Evolutionary conservation across 2,888 invertebrate species (phyloP), one percentile per base, ranked within the genome.

Genomic region (Epicampocera succincta): DNA sequence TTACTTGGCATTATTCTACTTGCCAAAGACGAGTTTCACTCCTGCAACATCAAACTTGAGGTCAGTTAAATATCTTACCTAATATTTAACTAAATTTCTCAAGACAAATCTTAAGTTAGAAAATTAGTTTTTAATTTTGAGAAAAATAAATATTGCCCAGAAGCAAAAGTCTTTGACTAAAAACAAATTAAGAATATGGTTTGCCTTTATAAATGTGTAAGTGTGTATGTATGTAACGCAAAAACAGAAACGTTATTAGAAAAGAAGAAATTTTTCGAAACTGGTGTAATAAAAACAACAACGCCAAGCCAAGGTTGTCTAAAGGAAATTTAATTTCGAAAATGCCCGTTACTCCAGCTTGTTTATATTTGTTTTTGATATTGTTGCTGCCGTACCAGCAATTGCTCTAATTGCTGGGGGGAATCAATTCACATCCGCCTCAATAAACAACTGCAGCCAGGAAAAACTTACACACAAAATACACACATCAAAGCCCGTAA

Each of bases 331-430:
- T 52, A 44, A 76, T 68, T 69, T 29, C 42, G 15, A n/a, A 38
- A 13, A 42, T 61, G 33, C 21, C 33, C 12, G 29, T 19, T 19
- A 11, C 12, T 56, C 2, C 11, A 21, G 17, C 19, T 61, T 73
- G 50, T 61, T 72, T 80, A 46, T 66, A 60, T 76, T 44, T 65
- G 69, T 38, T 58, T 13, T 19, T 63, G 42, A 17, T 38, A 33
- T 65, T 61, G 61, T 61, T 74, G 17, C 25, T 74, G 6, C 21
- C 52, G 9, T 46, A 60, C 8, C 52, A 76, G 71, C 80, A 76
- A 81, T 82, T 82, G 58, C 69, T 66, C 71, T 78, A 82, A 78
- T 82, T 82, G 82, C 74, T 74, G 29, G 69, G 78, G n/a, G 74
- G 74, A 78, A 69, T 69, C 69, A 60, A 74, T 74, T 69, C 71